Evolutionary conservation across 2,113 vertebrate genomes (phyloP).

Genomic region (Gadus chalcogrammus): DNA sequence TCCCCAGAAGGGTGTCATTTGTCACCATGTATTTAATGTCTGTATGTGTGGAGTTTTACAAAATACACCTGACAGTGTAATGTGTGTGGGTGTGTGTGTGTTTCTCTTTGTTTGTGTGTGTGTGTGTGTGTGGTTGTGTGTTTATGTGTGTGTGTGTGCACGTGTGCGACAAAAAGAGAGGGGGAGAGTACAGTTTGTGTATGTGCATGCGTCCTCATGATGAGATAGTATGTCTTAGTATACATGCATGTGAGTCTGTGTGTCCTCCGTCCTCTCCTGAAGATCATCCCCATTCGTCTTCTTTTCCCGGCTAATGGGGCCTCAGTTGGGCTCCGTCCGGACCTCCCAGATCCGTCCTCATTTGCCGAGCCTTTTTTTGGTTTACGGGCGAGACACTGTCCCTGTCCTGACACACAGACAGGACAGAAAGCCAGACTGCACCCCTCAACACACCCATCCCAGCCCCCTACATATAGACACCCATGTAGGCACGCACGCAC

Average conservation of each 20-base stretch:
- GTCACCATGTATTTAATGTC: no score
- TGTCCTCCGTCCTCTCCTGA: constrained; percentile 48
- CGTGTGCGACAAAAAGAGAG: neutral
- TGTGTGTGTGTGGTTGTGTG: no score
- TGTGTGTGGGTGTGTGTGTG: no score
- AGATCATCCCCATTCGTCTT: constrained; percentile 70
- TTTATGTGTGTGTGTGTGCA: no score
- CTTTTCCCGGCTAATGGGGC: constrained; percentile 62
- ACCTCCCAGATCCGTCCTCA: constrained; percentile 73
- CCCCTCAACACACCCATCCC: constrained; percentile 1
- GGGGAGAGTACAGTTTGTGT: constrained; percentile 1
- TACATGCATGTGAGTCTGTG: constrained; percentile 17
- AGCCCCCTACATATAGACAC: neutral
- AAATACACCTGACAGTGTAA: no score
- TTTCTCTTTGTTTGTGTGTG: no score
- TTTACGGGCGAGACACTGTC: constrained; percentile 67
- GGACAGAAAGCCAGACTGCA: constrained; percentile 48
- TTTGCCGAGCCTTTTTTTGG: constrained; percentile 73
- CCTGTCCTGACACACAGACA: constrained; percentile 40
- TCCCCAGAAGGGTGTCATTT: no score
- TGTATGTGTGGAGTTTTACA: no score
- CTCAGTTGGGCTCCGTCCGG: constrained; percentile 60
- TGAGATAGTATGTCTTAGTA: neutral
- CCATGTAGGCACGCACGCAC: constrained; percentile 22
- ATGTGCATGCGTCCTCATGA: constrained; percentile 16